These are phyloP conservation scores for Verasper variegatus DNA, from an alignment of 2,113 vertebrate species.

Conservation along the genomic window DNA sequence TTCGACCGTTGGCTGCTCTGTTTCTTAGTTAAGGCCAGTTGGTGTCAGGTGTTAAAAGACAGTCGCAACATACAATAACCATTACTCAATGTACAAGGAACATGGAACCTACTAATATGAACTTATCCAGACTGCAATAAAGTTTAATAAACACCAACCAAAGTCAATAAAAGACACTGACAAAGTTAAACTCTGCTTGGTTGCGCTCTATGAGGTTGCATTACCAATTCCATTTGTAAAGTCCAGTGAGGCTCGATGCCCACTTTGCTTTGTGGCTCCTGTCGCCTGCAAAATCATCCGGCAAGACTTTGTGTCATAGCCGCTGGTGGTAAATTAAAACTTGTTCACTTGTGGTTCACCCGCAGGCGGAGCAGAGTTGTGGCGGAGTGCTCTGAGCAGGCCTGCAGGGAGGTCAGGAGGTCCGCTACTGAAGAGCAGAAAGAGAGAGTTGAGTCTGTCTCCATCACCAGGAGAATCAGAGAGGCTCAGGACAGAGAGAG, in stretches of 20 bases:
- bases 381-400: not conserved
- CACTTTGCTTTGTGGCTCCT: not conserved
- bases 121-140: not conserved
- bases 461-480: too few relatives aligned
- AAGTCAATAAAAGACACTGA: not conserved
- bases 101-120: not conserved
- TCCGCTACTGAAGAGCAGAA: not conserved
- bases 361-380: not conserved
- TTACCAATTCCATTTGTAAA: not conserved
- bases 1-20: too few relatives aligned
- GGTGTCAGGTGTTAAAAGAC: too few relatives aligned
- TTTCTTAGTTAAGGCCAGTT: too few relatives aligned
- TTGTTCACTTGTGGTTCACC: not conserved
- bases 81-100: too few relatives aligned
- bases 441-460: not conserved
- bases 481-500: too few relatives aligned
- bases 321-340: not conserved
- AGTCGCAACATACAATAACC: too few relatives aligned
- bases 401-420: not conserved
- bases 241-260: not conserved
- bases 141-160: not conserved
- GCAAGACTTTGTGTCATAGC: not conserved
- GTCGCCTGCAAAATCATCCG: not conserved
- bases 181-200: not conserved
- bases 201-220: not conserved